phyloP scores from a whole-genome alignment of 2,888 invertebrate genomes.

The Chaetogeoica ovagalla region DNA sequence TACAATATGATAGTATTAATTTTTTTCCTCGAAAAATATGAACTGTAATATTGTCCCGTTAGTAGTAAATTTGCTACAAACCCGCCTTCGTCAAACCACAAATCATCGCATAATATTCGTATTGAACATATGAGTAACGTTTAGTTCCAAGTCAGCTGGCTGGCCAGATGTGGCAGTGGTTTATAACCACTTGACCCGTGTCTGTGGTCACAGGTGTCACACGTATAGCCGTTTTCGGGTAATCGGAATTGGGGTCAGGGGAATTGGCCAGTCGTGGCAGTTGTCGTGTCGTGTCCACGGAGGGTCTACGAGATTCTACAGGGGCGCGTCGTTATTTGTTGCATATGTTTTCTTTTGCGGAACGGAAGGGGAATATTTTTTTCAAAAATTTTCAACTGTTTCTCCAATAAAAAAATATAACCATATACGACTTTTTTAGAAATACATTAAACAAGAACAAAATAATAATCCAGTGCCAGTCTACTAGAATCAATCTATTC shows the following conservation, averaged over 20 bases:
- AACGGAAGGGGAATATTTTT: not conserved
- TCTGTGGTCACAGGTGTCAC: slow-evolving; percentile 13
- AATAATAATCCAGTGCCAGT: too few species aligned
- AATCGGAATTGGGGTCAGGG: not conserved
- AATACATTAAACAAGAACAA: too few species aligned
- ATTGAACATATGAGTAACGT: too few species aligned
- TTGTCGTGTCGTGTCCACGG: not conserved
- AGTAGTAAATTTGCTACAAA: too few species aligned
- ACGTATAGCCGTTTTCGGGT: not conserved
- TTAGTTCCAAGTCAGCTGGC: not conserved
- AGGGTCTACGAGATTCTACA: not conserved
- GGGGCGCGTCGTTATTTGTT: not conserved
- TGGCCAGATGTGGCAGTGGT: not conserved
- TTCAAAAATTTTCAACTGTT: not conserved
- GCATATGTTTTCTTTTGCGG: not conserved
- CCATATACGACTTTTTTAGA: too few species aligned
- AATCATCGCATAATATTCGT: too few species aligned
- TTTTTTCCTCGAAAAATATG: too few species aligned
- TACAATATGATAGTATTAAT: too few species aligned
- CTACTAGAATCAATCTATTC: too few species aligned
- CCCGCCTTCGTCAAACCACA: too few species aligned
- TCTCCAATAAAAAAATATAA: too few species aligned
- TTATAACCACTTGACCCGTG: slow-evolving; percentile 13
- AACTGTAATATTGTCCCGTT: too few species aligned
- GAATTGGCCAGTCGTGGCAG: not conserved